Percentiles rank a stretch among this genome's conserved stretches.
These are phyloP conservation scores for Benthosema pterotum DNA, from an alignment of 2,797 vertebrate species.

Conservation along the genomic window DNA sequence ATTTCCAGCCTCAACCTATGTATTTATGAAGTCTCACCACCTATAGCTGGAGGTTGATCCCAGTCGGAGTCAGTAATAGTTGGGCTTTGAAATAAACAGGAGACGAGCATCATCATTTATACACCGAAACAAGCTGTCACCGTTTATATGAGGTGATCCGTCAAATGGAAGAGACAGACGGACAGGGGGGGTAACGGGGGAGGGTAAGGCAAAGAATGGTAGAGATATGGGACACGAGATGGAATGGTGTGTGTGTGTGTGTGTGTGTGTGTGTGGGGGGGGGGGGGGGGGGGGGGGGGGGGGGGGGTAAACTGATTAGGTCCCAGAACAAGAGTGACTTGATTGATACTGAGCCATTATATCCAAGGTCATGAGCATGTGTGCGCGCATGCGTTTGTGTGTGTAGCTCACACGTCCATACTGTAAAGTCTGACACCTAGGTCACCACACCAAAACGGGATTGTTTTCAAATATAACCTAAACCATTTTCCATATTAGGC, in stretches of 20 bases:
- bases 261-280: no score
- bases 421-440: no score
- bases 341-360: constrained; percentile 49
- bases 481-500: no score
- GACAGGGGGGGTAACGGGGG: not conserved
- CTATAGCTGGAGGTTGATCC: constrained; percentile 16
- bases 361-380: constrained; percentile 49
- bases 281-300: constrained; percentile 1
- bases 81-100: constrained; percentile 26
- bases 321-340: constrained; percentile 48
- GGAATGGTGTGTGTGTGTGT: no score
- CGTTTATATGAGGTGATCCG: constrained; percentile 50
- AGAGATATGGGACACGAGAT: not conserved
- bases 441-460: no score
- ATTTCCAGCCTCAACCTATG: no score
- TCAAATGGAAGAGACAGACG: constrained; percentile 7
- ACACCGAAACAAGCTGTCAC: constrained; percentile 56
- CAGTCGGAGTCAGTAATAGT: no score
- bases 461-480: no score
- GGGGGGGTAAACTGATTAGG: constrained; percentile 12
- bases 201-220: not conserved
- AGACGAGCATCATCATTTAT: constrained; percentile 40
- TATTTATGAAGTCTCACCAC: not conserved
- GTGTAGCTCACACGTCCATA: no score
- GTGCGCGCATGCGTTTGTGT: no score